Conservation (phyloP, 2,888 invertebrate genomes). For the Kuschelorhynchus macadamiae region DNA sequence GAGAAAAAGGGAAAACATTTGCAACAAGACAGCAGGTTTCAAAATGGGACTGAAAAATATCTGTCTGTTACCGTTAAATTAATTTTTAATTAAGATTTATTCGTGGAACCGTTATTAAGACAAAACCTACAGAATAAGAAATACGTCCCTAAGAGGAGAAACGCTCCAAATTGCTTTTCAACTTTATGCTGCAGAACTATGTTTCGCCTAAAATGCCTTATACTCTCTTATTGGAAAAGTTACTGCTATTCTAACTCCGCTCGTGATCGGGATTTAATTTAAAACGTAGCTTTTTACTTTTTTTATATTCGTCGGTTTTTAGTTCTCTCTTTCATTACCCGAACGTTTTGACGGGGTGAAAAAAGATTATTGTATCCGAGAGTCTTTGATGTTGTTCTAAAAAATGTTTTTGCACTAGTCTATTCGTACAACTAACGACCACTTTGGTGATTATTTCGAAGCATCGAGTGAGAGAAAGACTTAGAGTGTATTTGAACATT, state of each 20-base stretch:
- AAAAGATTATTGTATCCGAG: not conserved
- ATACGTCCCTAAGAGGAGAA: slow-evolving; percentile 32
- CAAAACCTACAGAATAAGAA: slow-evolving; percentile 50
- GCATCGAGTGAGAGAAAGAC: too few species aligned
- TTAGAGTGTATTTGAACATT: too few species aligned
- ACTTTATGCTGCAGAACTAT: slow-evolving; percentile 40
- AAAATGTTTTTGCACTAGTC: not conserved
- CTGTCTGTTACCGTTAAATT: slow-evolving; percentile 57
- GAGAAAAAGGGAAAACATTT: too few species aligned
- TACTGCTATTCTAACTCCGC: slow-evolving; percentile 4
- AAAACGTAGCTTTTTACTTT: slow-evolving; percentile 13
- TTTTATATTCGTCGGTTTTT: not conserved
- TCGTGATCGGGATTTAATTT: slow-evolving; percentile 29
- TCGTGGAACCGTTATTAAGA: slow-evolving; percentile 57
- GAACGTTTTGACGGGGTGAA: too few species aligned
- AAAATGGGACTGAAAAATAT: slow-evolving; percentile 1
- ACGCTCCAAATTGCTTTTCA: slow-evolving; percentile 40
- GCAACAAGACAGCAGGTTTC: too few species aligned
- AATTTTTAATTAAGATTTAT: slow-evolving; percentile 64
- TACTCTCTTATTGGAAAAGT: slow-evolving; percentile 31
- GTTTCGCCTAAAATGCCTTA: slow-evolving; percentile 31
- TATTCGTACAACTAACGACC: too few species aligned
- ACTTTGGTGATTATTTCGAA: too few species aligned
- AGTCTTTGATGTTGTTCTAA: not conserved
- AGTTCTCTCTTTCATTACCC: not conserved